phyloP scores from a whole-genome alignment of 2,113 vertebrate species.

The Nycticorax nycticorax region DNA sequence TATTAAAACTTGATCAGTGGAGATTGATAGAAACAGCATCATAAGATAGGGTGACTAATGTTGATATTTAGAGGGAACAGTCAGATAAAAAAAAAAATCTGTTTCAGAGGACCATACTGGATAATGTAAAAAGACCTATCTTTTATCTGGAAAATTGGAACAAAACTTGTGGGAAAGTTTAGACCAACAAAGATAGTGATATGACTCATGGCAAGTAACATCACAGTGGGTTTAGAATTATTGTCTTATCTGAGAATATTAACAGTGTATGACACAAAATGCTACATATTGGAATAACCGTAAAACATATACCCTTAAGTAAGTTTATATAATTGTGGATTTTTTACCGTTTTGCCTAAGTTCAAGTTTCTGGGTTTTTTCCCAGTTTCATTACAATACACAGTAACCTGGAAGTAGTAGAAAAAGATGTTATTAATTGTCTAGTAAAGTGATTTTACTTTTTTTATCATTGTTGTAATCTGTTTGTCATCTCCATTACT shows the following conservation, averaged over 20 bases:
- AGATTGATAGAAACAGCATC: background rate
- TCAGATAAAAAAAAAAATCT: background rate
- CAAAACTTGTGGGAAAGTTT: constrained; percentile 13
- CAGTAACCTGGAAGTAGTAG: background rate
- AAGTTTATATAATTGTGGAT: background rate
- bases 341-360: background rate
- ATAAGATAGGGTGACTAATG: background rate
- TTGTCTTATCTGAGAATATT: background rate
- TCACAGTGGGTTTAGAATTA: background rate
- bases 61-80: constrained; percentile 10
- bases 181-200: background rate
- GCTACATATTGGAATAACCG: background rate
- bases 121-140: background rate
- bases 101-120: background rate
- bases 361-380: background rate
- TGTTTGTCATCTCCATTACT: background rate
- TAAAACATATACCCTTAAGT: background rate
- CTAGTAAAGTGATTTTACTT: background rate
- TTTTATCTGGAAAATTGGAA: constrained; percentile 3
- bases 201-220: background rate
- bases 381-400: background rate
- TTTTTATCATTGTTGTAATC: background rate
- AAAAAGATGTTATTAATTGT: background rate
- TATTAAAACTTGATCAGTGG: constrained; percentile 21
- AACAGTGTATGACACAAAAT: background rate